A percentile compares a stretch with the other conserved stretches of the same genome.
Conservation (phyloP, 2,888 invertebrate genomes). For the Aporophyla nigra region DNA sequence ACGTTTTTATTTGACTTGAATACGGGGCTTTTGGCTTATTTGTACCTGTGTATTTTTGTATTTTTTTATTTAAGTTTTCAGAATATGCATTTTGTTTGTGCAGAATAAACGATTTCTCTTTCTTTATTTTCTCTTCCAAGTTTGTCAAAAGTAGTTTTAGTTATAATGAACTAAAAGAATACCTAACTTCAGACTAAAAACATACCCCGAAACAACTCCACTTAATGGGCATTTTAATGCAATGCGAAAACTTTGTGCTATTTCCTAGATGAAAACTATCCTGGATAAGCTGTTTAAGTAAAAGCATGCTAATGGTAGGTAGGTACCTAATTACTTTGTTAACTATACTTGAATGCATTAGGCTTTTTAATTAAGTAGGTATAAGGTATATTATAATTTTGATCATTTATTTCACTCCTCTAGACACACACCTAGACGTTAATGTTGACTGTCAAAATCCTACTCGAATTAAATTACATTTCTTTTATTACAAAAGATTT, state of each 20-base stretch:
- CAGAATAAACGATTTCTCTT: too few species aligned
- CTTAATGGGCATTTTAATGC: slow-evolving; percentile 50
- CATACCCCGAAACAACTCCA: slow-evolving; percentile 36
- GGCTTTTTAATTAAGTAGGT: neutral
- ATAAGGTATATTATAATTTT: neutral
- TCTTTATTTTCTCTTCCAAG: neutral
- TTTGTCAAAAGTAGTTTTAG: slow-evolving; percentile 21
- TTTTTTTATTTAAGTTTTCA: too few species aligned
- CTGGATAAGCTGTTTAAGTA: slow-evolving; percentile 30
- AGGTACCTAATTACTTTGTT: slow-evolving; percentile 15
- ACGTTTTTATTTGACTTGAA: too few species aligned
- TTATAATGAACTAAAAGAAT: slow-evolving; percentile 34
- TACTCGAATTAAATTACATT: neutral
- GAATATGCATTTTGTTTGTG: too few species aligned
- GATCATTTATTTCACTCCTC: neutral
- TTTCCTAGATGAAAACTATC: slow-evolving; percentile 41
- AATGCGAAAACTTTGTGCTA: slow-evolving; percentile 44
- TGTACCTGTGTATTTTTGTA: too few species aligned
- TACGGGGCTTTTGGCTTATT: too few species aligned
- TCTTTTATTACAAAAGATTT: too few species aligned
- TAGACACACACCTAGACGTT: too few species aligned
- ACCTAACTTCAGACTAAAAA: slow-evolving; percentile 26
- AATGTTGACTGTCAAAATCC: neutral
- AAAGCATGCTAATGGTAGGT: slow-evolving; percentile 21
- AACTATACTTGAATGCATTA: neutral